phyloP scores from a whole-genome alignment of 1,140 invertebrate genomes.

The Psix sp. region DNA sequence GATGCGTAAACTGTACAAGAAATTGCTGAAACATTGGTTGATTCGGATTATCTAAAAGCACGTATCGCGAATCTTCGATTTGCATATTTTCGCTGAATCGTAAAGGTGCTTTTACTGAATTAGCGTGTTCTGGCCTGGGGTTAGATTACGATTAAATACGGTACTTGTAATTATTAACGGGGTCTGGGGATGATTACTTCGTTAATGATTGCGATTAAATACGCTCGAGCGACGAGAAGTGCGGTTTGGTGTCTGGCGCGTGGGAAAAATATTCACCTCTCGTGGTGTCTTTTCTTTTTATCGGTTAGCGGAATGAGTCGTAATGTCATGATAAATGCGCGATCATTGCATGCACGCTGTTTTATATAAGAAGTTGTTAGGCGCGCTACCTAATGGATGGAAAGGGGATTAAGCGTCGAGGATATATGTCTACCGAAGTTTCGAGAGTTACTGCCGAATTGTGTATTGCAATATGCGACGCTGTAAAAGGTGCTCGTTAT shows the following conservation, averaged over 20 bases:
- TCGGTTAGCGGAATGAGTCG: slow-evolving; percentile 22
- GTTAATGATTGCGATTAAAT: slow-evolving; percentile 44
- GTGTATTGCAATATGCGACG: slow-evolving; percentile 17
- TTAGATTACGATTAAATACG: slow-evolving; percentile 52
- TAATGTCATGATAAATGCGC: slow-evolving; percentile 35
- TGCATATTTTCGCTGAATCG: too few relatives aligned
- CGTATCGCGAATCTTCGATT: too few relatives aligned
- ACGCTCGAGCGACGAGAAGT: too few relatives aligned
- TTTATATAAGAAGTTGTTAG: slow-evolving; percentile 38
- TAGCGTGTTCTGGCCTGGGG: slow-evolving; percentile 14
- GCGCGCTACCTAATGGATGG: slow-evolving; percentile 28
- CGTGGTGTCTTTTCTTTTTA: slow-evolving; percentile 14
- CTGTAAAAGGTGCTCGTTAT: slow-evolving; percentile 25
- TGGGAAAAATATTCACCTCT: slow-evolving; percentile 28
- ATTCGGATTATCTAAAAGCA: too few relatives aligned
- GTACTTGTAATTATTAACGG: slow-evolving; percentile 24
- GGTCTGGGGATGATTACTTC: slow-evolving; percentile 4
- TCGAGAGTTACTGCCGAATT: slow-evolving; percentile 13
- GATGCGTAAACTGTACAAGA: too few relatives aligned
- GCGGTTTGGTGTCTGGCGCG: slow-evolving; percentile 12
- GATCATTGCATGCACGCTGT: slow-evolving; percentile 22
- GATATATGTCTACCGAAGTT: slow-evolving; percentile 10
- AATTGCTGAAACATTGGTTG: too few relatives aligned
- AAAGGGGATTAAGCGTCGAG: slow-evolving; percentile 29
- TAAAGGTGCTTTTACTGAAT: too few relatives aligned